Percentiles rank a stretch among this genome's conserved stretches.
These are phyloP conservation scores for Heptranchias perlo DNA, from an alignment of 2,113 vertebrate genomes.

Conservation along the genomic window DNA sequence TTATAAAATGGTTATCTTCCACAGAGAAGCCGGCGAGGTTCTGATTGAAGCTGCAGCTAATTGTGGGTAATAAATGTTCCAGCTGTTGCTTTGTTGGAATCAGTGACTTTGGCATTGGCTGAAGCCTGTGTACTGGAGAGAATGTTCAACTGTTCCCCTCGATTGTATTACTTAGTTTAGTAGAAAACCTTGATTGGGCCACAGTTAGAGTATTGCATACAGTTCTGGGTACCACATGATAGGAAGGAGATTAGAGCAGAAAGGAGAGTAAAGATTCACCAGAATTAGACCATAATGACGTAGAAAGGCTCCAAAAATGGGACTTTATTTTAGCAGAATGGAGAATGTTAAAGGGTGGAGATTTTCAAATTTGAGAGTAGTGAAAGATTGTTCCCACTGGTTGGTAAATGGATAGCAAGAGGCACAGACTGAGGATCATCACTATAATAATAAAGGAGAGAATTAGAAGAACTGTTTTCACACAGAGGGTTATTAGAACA, in stretches of 20 bases:
- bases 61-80: background rate
- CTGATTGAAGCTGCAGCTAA: background rate
- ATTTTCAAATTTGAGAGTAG: background rate
- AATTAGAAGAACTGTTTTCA: background rate
- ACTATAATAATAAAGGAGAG: background rate
- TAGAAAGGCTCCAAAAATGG: background rate
- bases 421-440: background rate
- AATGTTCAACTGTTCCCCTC: background rate
- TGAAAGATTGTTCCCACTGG: background rate
- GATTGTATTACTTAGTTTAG: background rate
- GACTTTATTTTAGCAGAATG: background rate
- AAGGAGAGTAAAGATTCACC: background rate
- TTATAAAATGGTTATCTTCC: background rate
- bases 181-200: background rate
- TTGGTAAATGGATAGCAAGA: background rate
- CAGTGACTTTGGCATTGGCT: background rate
- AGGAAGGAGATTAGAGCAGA: background rate
- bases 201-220: background rate
- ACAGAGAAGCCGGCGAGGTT: background rate
- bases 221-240: no score
- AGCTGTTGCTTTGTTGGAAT: background rate
- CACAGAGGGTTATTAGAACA: background rate
- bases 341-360: background rate
- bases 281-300: background rate
- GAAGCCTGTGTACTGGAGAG: background rate